Evolutionary conservation across 1,140 invertebrate species (phyloP), one percentile per base, ranked within the genome.

Genomic region (Diorhabda sublineata): DNA sequence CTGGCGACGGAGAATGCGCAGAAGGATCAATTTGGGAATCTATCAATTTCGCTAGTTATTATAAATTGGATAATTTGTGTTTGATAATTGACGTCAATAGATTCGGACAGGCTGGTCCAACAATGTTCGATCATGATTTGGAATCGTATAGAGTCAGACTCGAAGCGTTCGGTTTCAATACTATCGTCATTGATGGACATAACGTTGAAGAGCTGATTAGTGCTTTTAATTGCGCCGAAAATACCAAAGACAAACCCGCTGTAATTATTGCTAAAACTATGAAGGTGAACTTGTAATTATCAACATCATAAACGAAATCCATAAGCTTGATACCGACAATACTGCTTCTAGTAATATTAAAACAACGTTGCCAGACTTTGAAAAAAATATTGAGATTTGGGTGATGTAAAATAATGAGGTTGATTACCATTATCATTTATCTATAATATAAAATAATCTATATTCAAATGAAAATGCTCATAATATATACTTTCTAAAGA

Each of bases 1-100:
- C 99, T 70, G 98, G 98, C 60, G 98, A 99, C 85, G 98, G 98
- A 41, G 98, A 99, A 84, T 92, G 94, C 76, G 96, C 96, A 1
- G 98, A 99, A 85, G 98, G 98, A 70, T 97, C 96, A 9, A 90
- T 99, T 70, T 99, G 98, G 98, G 98, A 99, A 84, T 97, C 97
- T 0, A 84, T 99, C 58, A 89, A 96, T 76, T 99, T 99, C 84
- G 93, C 96, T 57, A 92, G 92, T 61, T 87, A 92, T 79, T 99
- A 99, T 83, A 95, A 97, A 67, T 86, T 99, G 44, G 96, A 99
- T 82, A 99, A 99, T 84, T 84, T 99, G 3, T 95, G 95, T 62
- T 95, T 95, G 11, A 95, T 99, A 77, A 95, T 99, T 79, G 98
- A 99, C 81, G 88, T 99, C 8, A 99, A 99, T 82, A 88, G 98